Base-by-base conservation (phyloP, 1,140 invertebrate genomes). In the Microplitis demolitor region DNA sequence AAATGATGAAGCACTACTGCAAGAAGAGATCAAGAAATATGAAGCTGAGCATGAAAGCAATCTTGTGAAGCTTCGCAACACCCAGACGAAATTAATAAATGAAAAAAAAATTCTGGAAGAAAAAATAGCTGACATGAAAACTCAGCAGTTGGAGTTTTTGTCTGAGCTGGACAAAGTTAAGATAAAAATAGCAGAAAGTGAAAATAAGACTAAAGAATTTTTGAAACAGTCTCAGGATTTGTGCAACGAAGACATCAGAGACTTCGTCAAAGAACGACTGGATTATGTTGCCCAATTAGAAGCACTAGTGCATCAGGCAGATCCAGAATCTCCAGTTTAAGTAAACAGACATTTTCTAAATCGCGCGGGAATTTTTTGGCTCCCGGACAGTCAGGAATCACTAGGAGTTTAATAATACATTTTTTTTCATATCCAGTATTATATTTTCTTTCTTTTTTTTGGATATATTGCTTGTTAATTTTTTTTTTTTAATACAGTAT, bases 1-100 rank as follows among this genome's bases (percentile, higher is more conserved):
- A 37, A 39, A 39, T 14, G 53, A 69, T 37, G 16, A 39, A 13
- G 39, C 63, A 63, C 45, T 63, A 37, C 24, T 14, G 5, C 31
- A 68, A n/a, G 37, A 53, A 9, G 68, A 60, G 8, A 16, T 74
- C n/a, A 58, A 74, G 37, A 69, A 66, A 8, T 58, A 31, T 8
- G 63, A 72, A 64, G 33, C 45, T 13, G 64, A 69, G 50, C 68
- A 66, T 54, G 64, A 75, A 33, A 31, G 69, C 37, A 64, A 67
- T 24, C 39, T 72, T 6, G 45, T 31, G 0, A 63, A 56, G 34
- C 6, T 68, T 9, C 63, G 68, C n/a, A 54, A 67, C 6, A 51
- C n/a, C 11, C 53, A 63, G n/a, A 34, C 16, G 4, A 66, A 75
- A 62, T 39, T 69, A 3, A 31, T 31, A 4, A 64, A n/a, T 39